Base-by-base conservation (phyloP, 1,140 invertebrate species). In the Armadillidium nasatum region DNA sequence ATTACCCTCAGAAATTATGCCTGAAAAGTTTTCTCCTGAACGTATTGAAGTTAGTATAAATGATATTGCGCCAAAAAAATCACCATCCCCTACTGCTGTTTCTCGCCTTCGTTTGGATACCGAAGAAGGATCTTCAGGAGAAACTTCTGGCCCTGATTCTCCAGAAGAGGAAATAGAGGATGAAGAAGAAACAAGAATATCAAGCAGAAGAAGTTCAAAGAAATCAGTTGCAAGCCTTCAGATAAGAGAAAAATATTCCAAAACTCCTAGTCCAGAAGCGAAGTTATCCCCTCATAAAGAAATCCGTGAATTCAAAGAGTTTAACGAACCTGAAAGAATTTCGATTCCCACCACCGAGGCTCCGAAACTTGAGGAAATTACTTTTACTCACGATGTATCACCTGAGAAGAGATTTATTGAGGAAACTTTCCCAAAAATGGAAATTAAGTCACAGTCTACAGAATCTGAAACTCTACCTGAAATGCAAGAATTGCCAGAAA, bases 111-210 rank as follows among this genome's bases (percentile, higher is more conserved):
- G 22, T 22, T 82, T 83, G 70, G 82, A 83, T 22, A 83, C 83
- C 44, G 86, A 87, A 45, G 85, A 86, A 75, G 84, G 78, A 19
- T 92, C 91, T 15, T 94, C 93, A 0, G 92, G 93, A 33, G 92
- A 91, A 82, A 95, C 93, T 10, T 93, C 92, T 10, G 93, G 93
- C 0, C 93, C 93, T 0, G 93, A 95, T 81, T 93, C 91, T 84
- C 92, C 93, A 0, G 87, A 88, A 23, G 88, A 90, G 69, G 91
- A 90, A 81, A 88, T 88, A 77, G 91, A 82, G 7, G 79, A 92
- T 78, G 90, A 92, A 81, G 86, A 88, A 72, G 90, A 91, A 44
- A 45, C 70, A 21, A 72, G 22, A 15, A 19, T 71, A 19, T 60
- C 50, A 2, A 60, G 71, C 43, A 66, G 43, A 60, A 60, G 72